phyloP scores from a whole-genome alignment of 2,797 vertebrate species.

The Scleropages formosus region DNA sequence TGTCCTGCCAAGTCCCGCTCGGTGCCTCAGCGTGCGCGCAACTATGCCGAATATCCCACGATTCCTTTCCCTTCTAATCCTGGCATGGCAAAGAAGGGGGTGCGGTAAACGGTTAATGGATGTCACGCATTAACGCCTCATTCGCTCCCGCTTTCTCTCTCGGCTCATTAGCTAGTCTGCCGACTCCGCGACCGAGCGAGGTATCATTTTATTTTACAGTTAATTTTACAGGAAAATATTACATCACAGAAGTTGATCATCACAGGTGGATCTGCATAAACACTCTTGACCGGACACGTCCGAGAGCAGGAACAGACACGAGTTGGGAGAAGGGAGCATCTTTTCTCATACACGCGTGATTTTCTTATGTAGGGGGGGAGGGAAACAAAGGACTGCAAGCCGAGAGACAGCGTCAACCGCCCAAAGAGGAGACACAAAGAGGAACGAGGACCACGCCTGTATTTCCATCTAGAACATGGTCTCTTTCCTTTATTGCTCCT shows the following conservation, averaged over 20 bases:
- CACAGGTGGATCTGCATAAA: neutral
- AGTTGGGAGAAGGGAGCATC: neutral
- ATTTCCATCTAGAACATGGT: neutral
- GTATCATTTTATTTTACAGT: conserved; percentile 27
- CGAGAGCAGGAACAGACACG: neutral
- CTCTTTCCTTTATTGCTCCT: neutral
- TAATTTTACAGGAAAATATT: conserved; percentile 18
- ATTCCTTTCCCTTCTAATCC: conserved; percentile 35
- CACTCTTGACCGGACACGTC: neutral
- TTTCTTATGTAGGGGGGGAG: neutral
- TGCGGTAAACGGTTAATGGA: conserved; percentile 42
- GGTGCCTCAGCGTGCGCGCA: neutral
- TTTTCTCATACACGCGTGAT: neutral
- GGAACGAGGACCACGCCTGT: neutral
- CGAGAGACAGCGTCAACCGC: neutral
- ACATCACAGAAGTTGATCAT: neutral
- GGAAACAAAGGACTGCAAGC: neutral
- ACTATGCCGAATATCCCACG: conserved; percentile 19
- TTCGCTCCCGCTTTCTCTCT: neutral
- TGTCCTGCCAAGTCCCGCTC: neutral
- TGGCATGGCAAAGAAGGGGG: conserved; percentile 21
- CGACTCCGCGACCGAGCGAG: neutral
- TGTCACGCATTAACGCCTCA: conserved; percentile 7
- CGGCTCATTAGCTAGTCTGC: neutral
- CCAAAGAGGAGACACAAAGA: neutral